A percentile compares a stretch with the other conserved stretches of the same genome.
Evolutionary conservation across 2,113 vertebrate genomes (phyloP).

Genomic region (Ardeotis arabs): DNA sequence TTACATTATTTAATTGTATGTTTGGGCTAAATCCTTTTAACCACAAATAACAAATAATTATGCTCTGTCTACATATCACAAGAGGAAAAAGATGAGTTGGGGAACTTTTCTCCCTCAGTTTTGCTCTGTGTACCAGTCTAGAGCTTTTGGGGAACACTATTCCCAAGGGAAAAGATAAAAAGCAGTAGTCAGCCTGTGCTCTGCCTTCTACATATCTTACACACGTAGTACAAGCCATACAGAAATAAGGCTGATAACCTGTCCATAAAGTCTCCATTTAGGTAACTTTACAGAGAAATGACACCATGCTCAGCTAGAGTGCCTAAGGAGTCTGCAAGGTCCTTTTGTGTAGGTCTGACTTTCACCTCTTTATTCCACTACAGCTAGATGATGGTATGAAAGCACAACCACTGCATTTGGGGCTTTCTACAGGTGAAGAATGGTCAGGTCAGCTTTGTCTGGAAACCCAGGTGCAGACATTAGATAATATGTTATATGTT

Average conservation of each 20-base stretch:
- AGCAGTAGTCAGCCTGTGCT: not conserved
- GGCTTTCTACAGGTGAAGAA: not conserved
- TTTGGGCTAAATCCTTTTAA: not conserved
- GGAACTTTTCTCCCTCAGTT: not conserved
- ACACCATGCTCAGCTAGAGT: not conserved
- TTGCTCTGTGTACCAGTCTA: not conserved
- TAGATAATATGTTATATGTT: not conserved
- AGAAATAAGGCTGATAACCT: not conserved
- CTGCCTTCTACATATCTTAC: not conserved
- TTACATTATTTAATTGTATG: not conserved
- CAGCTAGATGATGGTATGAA: not conserved
- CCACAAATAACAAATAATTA: not conserved
- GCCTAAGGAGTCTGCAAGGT: not conserved
- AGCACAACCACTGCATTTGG: not conserved
- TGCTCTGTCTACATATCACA: not conserved
- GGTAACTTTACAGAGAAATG: not conserved
- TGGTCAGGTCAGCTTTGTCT: not conserved
- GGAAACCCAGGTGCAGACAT: not conserved
- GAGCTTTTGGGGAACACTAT: not conserved
- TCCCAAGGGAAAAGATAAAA: not conserved
- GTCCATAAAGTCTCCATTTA: not conserved
- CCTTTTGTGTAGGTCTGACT: not conserved
- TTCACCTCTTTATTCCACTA: not conserved
- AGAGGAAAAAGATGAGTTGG: not conserved
- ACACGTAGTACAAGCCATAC: not conserved